These are phyloP conservation scores for Mesorhabditis spiculigera DNA, from an alignment of 2,888 invertebrate species.

Conservation along the genomic window DNA sequence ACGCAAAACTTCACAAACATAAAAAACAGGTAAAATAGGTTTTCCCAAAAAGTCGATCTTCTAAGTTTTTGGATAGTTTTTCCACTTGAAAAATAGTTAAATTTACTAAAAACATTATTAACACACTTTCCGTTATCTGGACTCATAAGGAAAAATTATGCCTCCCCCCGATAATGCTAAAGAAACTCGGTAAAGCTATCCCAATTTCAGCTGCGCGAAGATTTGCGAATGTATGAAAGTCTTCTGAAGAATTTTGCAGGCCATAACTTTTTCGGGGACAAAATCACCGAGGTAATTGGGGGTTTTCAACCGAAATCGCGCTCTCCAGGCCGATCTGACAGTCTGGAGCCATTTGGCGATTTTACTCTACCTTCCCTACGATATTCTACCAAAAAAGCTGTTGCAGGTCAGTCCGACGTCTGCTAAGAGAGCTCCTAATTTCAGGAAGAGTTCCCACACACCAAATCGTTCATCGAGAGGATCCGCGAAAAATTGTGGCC, in stretches of 20 bases:
- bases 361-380: neutral
- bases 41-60: too few species aligned
- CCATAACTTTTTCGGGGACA: slow-evolving; percentile 6
- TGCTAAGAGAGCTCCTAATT: neutral
- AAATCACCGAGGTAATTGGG: neutral
- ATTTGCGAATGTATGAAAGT: neutral
- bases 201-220: neutral
- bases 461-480: slow-evolving; percentile 2
- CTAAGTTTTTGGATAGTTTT: too few species aligned
- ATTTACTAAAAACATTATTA: too few species aligned
- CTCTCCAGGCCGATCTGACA: neutral
- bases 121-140: too few species aligned
- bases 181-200: neutral
- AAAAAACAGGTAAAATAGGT: too few species aligned
- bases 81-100: too few species aligned
- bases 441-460: slow-evolving; percentile 2
- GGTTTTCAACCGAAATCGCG: too few species aligned
- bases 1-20: too few species aligned
- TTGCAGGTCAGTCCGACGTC: neutral
- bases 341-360: neutral
- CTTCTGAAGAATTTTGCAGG: neutral
- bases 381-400: neutral
- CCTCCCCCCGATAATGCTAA: neutral
- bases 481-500: neutral
- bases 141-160: neutral